Evolutionary conservation across 2,113 vertebrate species (phyloP), one percentile per base, ranked within the genome.

Genomic region (Odontesthes bonariensis): DNA sequence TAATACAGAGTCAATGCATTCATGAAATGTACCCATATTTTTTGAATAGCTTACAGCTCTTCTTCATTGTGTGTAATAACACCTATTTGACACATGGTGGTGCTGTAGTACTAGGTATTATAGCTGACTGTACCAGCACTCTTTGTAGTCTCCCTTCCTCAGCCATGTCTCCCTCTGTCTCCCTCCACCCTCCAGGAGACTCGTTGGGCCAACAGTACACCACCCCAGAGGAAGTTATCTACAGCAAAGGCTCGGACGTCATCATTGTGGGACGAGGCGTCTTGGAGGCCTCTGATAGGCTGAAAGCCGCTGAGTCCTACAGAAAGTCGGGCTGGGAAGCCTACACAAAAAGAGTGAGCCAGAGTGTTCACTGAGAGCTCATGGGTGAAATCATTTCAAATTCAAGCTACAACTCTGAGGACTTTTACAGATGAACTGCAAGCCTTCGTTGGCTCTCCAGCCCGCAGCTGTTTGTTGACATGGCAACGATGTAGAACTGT

Each of bases 261-360:
- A 95, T 99, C 89, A 97, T 99, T 10, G 98, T 99, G 23, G 98
- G 98, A 68, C 95, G 98, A 23, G 98, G 97, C 12, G 96, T 99
- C 69, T 69, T 97, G 77, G 88, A 92, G 14, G 94, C 94, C 0
- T 23, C 94, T 4, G 92, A 96, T 85, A 90, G 38, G 49, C 76
- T 88, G 61, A 88, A 93, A 40, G 95, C 95, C 31, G 96, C 96
- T 0, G 95, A 97, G 88, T 90, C 81, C 8, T 99, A 98, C 91
- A 95, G 95, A 66, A 95, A 90, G 55, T 93, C 93, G 0, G 97
- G 96, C 0, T 99, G 98, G 98, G 93, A 96, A 60, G 95, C 96
- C 19, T 98, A 99, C 65, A 0, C 87, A 17, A 93, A 89, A 84
- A 93, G 96, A 76, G 89, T 95, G 40, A 20, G 73, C 9, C 32